Conservation (phyloP, 1,140 invertebrate species). For the Atta texana region DNA sequence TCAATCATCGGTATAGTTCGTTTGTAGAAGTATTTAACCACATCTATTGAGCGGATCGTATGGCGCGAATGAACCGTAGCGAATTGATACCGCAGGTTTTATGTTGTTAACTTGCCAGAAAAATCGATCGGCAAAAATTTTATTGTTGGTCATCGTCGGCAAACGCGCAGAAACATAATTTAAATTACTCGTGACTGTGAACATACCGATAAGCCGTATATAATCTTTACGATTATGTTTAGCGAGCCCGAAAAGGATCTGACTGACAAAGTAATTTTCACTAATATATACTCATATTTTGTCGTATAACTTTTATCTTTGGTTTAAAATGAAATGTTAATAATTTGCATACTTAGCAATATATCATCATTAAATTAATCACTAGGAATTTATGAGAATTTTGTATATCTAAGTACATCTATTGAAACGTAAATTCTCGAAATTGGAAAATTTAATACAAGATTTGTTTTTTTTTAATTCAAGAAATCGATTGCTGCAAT, state of each 20-base stretch:
- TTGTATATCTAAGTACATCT: neutral
- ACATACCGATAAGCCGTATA: conserved; percentile 50
- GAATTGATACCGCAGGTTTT: conserved; percentile 2
- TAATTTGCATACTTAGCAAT: too few species aligned
- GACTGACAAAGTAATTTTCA: neutral
- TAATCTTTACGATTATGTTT: conserved; percentile 35
- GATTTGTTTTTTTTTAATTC: neutral
- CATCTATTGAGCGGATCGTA: neutral
- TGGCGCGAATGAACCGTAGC: neutral
- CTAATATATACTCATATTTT: neutral
- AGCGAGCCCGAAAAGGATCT: neutral
- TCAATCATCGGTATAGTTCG: conserved; percentile 3
- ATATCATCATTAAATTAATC: too few species aligned
- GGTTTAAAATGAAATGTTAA: neutral
- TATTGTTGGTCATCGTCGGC: conserved; percentile 30
- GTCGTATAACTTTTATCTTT: neutral
- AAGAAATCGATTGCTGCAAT: neutral
- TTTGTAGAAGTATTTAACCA: conserved; percentile 3
- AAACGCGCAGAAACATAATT: conserved; percentile 45
- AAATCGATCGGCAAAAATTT: conserved; percentile 43
- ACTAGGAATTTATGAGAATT: too few species aligned
- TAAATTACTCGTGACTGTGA: conserved; percentile 51
- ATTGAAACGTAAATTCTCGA: neutral
- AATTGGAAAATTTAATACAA: neutral
- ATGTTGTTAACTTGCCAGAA: neutral